A percentile compares a stretch with the other conserved stretches of the same genome.
These are phyloP conservation scores for Ophion costatus DNA, from an alignment of 2,888 invertebrate species.

Conservation along the genomic window DNA sequence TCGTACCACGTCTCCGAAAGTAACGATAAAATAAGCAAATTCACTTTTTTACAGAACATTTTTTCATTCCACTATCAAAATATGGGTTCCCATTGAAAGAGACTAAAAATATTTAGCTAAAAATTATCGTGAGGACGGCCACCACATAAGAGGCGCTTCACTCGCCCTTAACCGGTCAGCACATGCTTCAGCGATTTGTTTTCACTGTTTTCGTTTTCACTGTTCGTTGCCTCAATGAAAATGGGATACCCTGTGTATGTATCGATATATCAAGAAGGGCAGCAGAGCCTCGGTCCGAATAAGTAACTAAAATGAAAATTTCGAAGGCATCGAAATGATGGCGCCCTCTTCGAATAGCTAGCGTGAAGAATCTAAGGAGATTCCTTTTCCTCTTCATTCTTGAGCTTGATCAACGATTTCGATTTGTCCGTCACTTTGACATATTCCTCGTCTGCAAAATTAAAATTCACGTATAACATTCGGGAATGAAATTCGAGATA, in stretches of 20 bases:
- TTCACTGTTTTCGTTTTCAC: background rate
- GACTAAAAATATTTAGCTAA: background rate
- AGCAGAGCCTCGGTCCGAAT: background rate
- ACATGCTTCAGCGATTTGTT: too few relatives aligned
- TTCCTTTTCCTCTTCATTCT: slow-evolving; percentile 24
- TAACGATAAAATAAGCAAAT: background rate
- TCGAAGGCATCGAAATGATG: background rate
- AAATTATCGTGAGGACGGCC: background rate
- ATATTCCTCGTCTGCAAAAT: slow-evolving; percentile 70
- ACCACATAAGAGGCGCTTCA: background rate
- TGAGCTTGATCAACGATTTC: slow-evolving; percentile 43
- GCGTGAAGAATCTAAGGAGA: background rate
- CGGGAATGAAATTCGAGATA: background rate
- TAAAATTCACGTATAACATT: background rate
- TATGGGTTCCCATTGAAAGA: background rate
- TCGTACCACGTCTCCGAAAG: background rate
- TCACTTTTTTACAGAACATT: background rate
- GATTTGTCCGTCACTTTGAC: slow-evolving; percentile 37
- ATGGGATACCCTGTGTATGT: background rate
- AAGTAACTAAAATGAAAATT: background rate
- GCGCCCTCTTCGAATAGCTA: background rate
- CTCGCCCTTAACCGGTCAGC: background rate
- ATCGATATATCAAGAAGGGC: background rate
- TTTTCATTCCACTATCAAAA: background rate
- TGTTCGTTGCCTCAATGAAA: background rate